Percentiles rank a stretch among this genome's conserved stretches.
Conservation (phyloP, 1,140 invertebrate genomes). For the Popillia japonica region DNA sequence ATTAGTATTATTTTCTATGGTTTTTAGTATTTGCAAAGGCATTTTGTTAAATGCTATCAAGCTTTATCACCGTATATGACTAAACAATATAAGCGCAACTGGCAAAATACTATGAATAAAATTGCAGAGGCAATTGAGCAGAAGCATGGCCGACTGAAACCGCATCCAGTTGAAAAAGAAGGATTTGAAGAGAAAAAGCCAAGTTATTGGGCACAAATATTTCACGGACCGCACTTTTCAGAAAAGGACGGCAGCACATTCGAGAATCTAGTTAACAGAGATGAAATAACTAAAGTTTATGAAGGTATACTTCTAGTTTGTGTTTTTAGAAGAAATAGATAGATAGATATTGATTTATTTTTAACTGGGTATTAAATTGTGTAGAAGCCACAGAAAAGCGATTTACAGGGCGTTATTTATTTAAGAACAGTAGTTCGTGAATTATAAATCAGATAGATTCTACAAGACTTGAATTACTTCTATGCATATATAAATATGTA, state of each 20-base stretch:
- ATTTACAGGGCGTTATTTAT: no score
- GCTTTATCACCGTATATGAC: constrained; percentile 56
- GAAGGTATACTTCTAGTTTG: constrained; percentile 50
- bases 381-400: no score
- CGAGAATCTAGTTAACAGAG: constrained; percentile 55
- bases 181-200: constrained; percentile 66
- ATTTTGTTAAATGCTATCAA: constrained; percentile 63
- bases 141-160: constrained; percentile 68
- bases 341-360: no score
- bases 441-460: no score
- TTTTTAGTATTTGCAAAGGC: constrained; percentile 64
- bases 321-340: no score
- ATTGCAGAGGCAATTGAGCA: constrained; percentile 70
- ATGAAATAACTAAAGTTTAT: constrained; percentile 53
- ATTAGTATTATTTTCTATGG: background rate
- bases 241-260: constrained; percentile 56
- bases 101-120: constrained; percentile 64
- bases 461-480: no score
- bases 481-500: no score
- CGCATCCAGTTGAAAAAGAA: constrained; percentile 64
- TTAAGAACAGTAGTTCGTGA: no score
- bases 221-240: constrained; percentile 65
- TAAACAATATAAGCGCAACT: constrained; percentile 63
- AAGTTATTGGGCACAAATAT: constrained; percentile 65
- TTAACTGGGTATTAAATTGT: no score